Evolutionary conservation across 2,888 invertebrate genomes (phyloP).

Genomic region (Sinelater perroti): DNA sequence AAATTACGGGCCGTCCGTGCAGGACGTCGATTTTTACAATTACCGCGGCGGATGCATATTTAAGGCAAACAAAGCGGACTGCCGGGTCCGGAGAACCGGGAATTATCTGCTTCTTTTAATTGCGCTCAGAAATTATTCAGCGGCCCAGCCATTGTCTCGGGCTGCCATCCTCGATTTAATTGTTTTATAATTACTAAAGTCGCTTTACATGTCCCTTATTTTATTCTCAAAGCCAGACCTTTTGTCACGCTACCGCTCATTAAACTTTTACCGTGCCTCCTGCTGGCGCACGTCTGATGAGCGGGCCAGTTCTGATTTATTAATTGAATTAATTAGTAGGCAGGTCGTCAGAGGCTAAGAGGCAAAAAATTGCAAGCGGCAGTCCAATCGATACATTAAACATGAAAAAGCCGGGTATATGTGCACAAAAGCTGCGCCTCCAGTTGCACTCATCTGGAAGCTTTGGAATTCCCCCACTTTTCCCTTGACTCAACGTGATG

Average conservation of each 20-base stretch:
- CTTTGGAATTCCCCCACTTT: too few relatives aligned
- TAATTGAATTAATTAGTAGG: conserved; percentile 15
- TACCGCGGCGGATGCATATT: conserved; percentile 11
- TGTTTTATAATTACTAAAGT: conserved; percentile 45
- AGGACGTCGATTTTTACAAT: conserved; percentile 21
- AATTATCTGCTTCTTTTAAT: conserved; percentile 30
- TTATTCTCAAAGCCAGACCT: conserved; percentile 33
- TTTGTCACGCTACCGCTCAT: conserved; percentile 32
- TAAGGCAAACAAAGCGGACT: conserved; percentile 20
- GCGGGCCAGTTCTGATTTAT: conserved; percentile 27
- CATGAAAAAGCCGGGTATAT: too few relatives aligned
- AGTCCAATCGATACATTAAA: too few relatives aligned
- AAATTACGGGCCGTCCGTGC: conserved; percentile 24
- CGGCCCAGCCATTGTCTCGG: conserved; percentile 15
- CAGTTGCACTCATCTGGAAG: too few relatives aligned
- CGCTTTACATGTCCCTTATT: conserved; percentile 40
- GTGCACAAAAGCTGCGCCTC: too few relatives aligned
- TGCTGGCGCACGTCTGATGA: conserved; percentile 19
- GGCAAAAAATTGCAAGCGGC: too few relatives aligned
- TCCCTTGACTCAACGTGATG: too few relatives aligned
- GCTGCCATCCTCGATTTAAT: conserved; percentile 40
- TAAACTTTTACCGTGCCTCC: conserved; percentile 21
- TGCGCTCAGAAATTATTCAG: conserved; percentile 33
- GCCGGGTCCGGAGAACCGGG: conserved; percentile 22
- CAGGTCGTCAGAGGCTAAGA: too few relatives aligned